phyloP scores from a whole-genome alignment of 2,113 vertebrate species.

The Peromyscus polionotus region DNA sequence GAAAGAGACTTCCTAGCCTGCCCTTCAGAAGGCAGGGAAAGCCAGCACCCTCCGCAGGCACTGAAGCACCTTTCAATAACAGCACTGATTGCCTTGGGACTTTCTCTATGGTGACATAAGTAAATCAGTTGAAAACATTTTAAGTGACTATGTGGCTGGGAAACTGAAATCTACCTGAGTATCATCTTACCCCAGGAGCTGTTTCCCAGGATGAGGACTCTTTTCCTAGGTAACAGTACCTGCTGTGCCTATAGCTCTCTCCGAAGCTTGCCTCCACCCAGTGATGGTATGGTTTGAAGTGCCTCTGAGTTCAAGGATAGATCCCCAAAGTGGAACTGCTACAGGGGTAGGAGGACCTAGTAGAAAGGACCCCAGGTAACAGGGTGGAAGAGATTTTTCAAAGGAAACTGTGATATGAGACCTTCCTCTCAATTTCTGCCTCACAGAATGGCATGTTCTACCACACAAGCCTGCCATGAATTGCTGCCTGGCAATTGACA shows the following conservation, averaged over 20 bases:
- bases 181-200: not conserved
- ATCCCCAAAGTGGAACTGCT: not conserved
- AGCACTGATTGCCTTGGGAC: not conserved
- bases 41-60: rapidly evolving
- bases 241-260: not conserved
- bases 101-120: not conserved
- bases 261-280: not conserved
- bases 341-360: no score
- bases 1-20: not conserved
- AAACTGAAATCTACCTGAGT: not conserved
- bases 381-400: not conserved
- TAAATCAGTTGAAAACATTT: not conserved
- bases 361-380: not conserved
- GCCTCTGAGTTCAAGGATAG: not conserved
- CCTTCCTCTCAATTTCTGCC: not conserved
- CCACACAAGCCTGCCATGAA: not conserved
- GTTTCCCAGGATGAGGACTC: no score
- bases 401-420: not conserved
- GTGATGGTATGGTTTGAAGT: not conserved
- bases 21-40: no score
- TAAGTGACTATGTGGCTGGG: not conserved
- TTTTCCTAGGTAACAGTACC: not conserved
- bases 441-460: not conserved
- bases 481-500: not conserved
- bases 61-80: not conserved